Evolutionary conservation across 2,797 vertebrate species (phyloP), one percentile per base, ranked within the genome.

Genomic region (Argentina silus): DNA sequence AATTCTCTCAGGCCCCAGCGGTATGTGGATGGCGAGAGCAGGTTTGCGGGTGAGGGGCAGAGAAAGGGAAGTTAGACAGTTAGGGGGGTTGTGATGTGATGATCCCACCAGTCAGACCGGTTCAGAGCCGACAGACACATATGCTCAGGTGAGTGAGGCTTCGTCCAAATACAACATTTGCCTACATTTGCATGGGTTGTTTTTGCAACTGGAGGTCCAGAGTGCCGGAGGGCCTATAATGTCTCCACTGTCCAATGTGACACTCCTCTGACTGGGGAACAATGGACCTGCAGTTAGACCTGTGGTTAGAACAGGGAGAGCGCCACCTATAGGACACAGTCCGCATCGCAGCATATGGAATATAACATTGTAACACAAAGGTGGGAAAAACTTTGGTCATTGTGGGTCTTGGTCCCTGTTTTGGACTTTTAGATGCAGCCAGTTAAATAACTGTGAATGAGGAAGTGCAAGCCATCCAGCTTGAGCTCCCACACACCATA

Each of bases 181-280:
- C 59, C 21, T 75, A 69, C 51, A 69, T 73, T 78, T 88, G 77
- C 85, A 86, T 90, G 43, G 43, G 10, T 1, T 65, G 64, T 78
- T 85, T 83, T 77, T 61, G 21, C 48, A 68, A 44, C 47, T 65
- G 72, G 66, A 70, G 53, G 69, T 76, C 27, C 78, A 74, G 59
- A 70, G 11, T 7, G 14, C 59, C 78, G 62, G 43, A 61, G 60
- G 45, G 66, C 15, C 19, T 12, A 36, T 36, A 36, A 36, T 36
- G 65, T 62, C 63, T 62, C 65, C 47, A 67, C 82, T 83, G 79
- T 84, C 69, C 44, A 79, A 45, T 12, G 7, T 59, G 42, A 21
- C 76, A 73, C 27, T 56, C 64, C 73, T 74, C 67, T 72, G 48
- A 36, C 67, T 27, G 69, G 83, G 72, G 72, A 61, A 69, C 60